A percentile compares a stretch with the other conserved stretches of the same genome.
These are phyloP conservation scores for Desmodus rotundus DNA, from an alignment of 2,113 vertebrate genomes.

Conservation along the genomic window DNA sequence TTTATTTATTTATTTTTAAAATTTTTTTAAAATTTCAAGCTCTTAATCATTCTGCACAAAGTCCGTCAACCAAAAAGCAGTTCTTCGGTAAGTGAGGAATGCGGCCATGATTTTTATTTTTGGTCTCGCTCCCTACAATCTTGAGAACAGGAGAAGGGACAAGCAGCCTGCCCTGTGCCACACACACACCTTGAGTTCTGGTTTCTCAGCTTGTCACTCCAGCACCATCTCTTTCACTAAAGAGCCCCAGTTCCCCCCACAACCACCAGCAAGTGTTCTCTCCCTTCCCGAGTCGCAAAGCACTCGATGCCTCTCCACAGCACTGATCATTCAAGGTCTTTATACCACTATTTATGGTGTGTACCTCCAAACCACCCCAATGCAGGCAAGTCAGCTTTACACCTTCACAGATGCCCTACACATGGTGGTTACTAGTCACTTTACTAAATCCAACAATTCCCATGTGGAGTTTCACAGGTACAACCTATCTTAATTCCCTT, in stretches of 20 bases:
- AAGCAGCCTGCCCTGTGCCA: neutral
- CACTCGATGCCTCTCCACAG: rapidly evolving
- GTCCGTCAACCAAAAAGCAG: neutral
- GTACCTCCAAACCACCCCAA: neutral
- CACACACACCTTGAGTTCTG: rapidly evolving
- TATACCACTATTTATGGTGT: neutral
- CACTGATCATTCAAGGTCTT: neutral
- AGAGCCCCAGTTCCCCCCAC: neutral
- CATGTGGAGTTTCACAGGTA: neutral
- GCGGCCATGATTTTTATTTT: neutral
- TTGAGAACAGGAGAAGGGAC: neutral
- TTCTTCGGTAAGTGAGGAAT: neutral
- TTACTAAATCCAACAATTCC: neutral
- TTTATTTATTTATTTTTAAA: too few species aligned
- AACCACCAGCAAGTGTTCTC: neutral
- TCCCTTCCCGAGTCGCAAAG: neutral
- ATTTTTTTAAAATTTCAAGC: too few species aligned
- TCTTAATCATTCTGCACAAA: neutral
- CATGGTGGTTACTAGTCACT: neutral
- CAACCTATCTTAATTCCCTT: neutral
- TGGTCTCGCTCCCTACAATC: neutral
- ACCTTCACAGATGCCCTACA: neutral
- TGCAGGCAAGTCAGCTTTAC: neutral
- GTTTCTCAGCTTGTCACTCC: neutral
- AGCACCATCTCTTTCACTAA: neutral